phyloP scores from a whole-genome alignment of 2,113 vertebrate species.

The Apistogramma diplotaenia region DNA sequence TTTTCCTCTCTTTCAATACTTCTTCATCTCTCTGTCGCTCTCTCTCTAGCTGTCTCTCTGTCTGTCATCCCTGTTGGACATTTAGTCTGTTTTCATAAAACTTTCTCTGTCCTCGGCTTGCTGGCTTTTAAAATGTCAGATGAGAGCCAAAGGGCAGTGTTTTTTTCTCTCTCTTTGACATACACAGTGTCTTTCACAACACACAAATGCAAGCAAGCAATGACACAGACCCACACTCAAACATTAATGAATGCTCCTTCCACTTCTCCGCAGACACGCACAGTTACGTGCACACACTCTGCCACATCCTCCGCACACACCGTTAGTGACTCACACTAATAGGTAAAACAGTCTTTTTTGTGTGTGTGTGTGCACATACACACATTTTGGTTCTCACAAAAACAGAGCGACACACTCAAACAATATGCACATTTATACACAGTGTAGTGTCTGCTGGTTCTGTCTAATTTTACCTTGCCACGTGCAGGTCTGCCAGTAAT shows the following conservation, averaged over 20 bases:
- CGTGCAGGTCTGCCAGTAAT: slow-evolving; percentile 46
- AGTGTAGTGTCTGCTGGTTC: slow-evolving; percentile 6
- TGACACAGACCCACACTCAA: not conserved
- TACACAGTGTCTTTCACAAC: slow-evolving; percentile 30
- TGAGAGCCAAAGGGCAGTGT: slow-evolving; percentile 34
- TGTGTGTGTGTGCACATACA: not conserved
- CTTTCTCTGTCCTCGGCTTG: slow-evolving; percentile 55
- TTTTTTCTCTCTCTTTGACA: slow-evolving; percentile 10
- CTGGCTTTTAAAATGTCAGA: slow-evolving; percentile 74
- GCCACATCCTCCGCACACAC: not conserved
- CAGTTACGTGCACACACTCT: not conserved
- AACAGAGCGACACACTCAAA: not conserved
- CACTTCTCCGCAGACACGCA: not conserved
- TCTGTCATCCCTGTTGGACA: slow-evolving; percentile 55
- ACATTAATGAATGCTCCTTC: slow-evolving; percentile 26
- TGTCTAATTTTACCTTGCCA: slow-evolving; percentile 29
- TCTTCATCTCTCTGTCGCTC: slow-evolving; percentile 8
- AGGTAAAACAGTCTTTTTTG: not conserved
- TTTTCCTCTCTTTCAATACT: slow-evolving; percentile 39
- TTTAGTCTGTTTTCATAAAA: slow-evolving; percentile 67
- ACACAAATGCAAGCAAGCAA: slow-evolving; percentile 26
- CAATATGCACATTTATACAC: not conserved
- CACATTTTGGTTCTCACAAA: not conserved
- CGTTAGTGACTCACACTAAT: slow-evolving; percentile 25
- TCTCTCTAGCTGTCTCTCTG: slow-evolving; percentile 20